Evolutionary conservation across 2,888 invertebrate species (phyloP).

Genomic region (Nysson spinosus): DNA sequence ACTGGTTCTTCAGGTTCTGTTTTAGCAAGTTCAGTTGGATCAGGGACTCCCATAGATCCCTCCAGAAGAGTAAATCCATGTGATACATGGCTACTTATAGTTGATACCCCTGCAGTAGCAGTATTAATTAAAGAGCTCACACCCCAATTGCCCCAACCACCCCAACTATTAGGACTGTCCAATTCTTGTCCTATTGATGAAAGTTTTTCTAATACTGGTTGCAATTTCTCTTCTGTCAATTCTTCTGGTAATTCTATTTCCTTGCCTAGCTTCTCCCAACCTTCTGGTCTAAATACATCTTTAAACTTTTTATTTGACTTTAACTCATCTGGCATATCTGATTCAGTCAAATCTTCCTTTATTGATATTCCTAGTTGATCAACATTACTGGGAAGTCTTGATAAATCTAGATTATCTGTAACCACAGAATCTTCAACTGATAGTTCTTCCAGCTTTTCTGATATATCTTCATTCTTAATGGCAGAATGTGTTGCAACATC

Average conservation of each 20-base stretch:
- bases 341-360: conserved; percentile 43
- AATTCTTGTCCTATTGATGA: conserved; percentile 59
- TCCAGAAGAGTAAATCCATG: conserved; percentile 90
- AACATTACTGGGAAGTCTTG: too few relatives aligned
- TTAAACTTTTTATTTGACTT: conserved; percentile 72
- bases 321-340: conserved; percentile 69
- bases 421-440: background rate
- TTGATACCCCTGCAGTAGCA: conserved; percentile 87
- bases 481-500: background rate
- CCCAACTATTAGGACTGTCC: conserved; percentile 71
- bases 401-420: too few relatives aligned
- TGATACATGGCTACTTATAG: conserved; percentile 89
- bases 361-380: too few relatives aligned
- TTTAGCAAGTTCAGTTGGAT: conserved; percentile 87
- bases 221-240: conserved; percentile 65
- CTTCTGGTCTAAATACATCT: conserved; percentile 73
- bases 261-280: conserved; percentile 75
- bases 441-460: background rate
- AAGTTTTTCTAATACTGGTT: conserved; percentile 70
- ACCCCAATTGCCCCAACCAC: conserved; percentile 88
- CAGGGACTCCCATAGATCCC: conserved; percentile 89
- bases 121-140: conserved; percentile 86
- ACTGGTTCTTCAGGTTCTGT: conserved; percentile 20
- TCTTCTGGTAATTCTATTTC: conserved; percentile 71
- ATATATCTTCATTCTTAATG: background rate